A percentile compares a stretch with the other conserved stretches of the same genome.
Evolutionary conservation across 2,113 vertebrate species (phyloP).

Genomic region (Spizaetus ornatus): DNA sequence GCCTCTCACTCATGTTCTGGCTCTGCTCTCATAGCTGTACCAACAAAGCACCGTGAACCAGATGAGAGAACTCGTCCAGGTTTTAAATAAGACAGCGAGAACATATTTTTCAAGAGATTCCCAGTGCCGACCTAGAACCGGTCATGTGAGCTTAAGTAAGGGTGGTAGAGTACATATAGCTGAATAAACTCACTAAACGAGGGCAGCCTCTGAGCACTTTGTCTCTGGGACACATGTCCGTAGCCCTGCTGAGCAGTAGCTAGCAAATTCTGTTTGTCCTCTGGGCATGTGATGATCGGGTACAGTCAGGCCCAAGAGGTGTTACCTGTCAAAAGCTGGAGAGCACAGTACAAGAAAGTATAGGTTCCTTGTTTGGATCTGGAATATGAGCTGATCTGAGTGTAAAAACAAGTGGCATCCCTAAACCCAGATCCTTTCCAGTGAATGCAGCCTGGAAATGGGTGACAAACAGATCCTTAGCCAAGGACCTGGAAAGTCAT

Average conservation of each 20-base stretch:
- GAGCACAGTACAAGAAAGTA: background rate
- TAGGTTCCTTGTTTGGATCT: background rate
- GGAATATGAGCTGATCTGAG: background rate
- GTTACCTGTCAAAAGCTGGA: background rate
- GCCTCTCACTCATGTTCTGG: background rate
- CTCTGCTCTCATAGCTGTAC: background rate
- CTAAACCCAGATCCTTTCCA: background rate
- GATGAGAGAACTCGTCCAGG: background rate
- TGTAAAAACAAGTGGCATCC: background rate
- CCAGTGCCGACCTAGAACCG: background rate
- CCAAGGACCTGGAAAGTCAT: background rate
- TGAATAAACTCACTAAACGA: background rate
- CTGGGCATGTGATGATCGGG: background rate
- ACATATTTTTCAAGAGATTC: background rate
- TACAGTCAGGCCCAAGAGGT: background rate
- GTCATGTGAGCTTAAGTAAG: background rate
- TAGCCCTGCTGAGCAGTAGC: background rate
- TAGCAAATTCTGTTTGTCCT: background rate
- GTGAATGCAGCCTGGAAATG: background rate
- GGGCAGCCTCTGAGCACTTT: background rate
- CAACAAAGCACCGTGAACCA: background rate
- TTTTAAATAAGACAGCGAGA: background rate
- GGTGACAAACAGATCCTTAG: background rate
- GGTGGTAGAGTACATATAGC: background rate
- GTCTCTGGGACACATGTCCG: background rate